phyloP scores from a whole-genome alignment of 2,888 invertebrate species.

The Agrotis ipsilon region DNA sequence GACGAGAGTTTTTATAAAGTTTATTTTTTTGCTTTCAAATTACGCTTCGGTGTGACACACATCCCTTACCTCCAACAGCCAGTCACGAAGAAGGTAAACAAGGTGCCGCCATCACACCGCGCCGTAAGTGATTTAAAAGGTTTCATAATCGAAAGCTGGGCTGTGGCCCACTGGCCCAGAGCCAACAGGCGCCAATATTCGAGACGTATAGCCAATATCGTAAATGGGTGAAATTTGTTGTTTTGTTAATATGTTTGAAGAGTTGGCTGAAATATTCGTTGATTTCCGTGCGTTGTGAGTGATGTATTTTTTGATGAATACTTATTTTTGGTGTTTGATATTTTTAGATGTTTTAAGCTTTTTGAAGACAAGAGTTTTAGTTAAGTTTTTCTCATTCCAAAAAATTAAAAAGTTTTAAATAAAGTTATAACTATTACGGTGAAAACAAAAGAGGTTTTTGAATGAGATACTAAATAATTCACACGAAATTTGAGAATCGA shows the following conservation, averaged over 20 bases:
- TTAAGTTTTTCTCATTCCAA: too few species aligned
- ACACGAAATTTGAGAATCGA: too few species aligned
- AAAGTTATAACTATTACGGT: too few species aligned
- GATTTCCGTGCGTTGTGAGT: constrained; percentile 22
- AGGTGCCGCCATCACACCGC: constrained; percentile 71
- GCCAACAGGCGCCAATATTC: constrained; percentile 68
- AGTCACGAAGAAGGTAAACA: constrained; percentile 74
- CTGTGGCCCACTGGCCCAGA: constrained; percentile 70
- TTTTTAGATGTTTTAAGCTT: background rate
- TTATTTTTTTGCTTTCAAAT: background rate
- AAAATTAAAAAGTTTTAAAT: too few species aligned
- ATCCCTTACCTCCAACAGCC: constrained; percentile 14
- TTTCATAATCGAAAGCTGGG: constrained; percentile 80
- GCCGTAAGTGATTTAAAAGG: constrained; percentile 85
- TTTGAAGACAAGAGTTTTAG: too few species aligned
- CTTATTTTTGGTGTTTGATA: background rate
- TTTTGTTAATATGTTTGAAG: constrained; percentile 43
- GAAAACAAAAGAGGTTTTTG: too few species aligned
- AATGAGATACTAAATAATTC: too few species aligned
- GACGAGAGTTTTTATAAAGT: too few species aligned
- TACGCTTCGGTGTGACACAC: constrained; percentile 47
- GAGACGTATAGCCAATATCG: constrained; percentile 66
- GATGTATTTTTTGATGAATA: constrained; percentile 13
- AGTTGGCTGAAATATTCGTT: constrained; percentile 42
- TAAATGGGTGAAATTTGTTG: constrained; percentile 66